Evolutionary conservation across 2,797 vertebrate genomes (phyloP).

Genomic region (Enteromius viviparus): DNA sequence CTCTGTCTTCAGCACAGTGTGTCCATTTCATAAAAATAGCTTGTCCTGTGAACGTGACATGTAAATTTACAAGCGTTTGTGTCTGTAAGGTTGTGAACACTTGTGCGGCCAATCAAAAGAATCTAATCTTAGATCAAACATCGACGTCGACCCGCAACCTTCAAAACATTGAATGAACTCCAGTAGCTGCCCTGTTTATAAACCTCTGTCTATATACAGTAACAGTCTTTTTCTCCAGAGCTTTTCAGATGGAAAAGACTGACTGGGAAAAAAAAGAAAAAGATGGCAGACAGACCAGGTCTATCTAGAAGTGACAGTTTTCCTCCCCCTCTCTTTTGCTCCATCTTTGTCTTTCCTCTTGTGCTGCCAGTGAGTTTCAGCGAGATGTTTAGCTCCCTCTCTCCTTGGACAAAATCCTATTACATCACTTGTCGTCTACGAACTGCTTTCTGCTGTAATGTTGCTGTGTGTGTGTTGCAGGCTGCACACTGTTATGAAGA

Average conservation of each 20-base stretch:
- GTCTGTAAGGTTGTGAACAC: slow-evolving; percentile 1
- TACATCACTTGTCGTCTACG: slow-evolving; percentile 9
- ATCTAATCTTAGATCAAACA: neutral
- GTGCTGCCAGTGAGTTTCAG: slow-evolving; percentile 22
- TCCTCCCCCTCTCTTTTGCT: slow-evolving; percentile 28
- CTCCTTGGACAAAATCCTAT: slow-evolving; percentile 25
- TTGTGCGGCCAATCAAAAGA: neutral
- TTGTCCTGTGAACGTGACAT: neutral
- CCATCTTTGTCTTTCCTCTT: slow-evolving; percentile 16
- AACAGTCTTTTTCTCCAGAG: slow-evolving; percentile 24
- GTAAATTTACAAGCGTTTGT: slow-evolving; percentile 2
- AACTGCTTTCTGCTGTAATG: slow-evolving; percentile 17
- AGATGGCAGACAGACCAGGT: slow-evolving; percentile 29
- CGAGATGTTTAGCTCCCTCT: neutral
- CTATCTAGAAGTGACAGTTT: slow-evolving; percentile 34
- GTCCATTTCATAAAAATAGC: slow-evolving; percentile 49
- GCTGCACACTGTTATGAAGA: neutral
- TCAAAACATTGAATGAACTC: neutral
- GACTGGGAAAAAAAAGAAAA: slow-evolving; percentile 9
- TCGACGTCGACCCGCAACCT: neutral
- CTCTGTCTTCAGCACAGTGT: slow-evolving; percentile 30
- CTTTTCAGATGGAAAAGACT: neutral
- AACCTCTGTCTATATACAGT: slow-evolving; percentile 26
- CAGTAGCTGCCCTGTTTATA: slow-evolving; percentile 18
- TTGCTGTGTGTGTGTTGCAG: neutral